phyloP scores from a whole-genome alignment of 2,113 vertebrate genomes.

The Tapirus terrestris region DNA sequence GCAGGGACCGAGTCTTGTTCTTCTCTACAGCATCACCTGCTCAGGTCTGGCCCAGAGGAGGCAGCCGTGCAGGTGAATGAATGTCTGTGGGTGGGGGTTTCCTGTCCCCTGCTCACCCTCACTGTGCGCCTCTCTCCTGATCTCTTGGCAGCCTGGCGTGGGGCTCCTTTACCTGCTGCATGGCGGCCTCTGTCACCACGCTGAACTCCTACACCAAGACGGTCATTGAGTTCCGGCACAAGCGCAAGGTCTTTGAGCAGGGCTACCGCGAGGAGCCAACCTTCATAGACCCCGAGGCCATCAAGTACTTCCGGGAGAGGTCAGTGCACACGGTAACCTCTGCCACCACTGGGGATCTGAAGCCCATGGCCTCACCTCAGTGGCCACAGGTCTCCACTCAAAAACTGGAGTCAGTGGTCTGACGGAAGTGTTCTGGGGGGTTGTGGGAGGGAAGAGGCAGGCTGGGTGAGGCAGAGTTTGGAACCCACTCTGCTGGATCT shows the following conservation, averaged over 20 bases:
- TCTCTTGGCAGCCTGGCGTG: slow-evolving; percentile 93
- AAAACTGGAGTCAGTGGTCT: not conserved
- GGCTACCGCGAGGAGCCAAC: slow-evolving; percentile 95
- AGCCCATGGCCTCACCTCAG: not conserved
- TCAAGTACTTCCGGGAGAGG: slow-evolving; percentile 95
- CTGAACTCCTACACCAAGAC: slow-evolving; percentile 99
- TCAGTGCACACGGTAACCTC: slow-evolving; percentile 87
- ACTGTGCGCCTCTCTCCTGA: slow-evolving; percentile 53
- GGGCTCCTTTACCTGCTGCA: slow-evolving; percentile 99
- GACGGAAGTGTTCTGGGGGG: not conserved
- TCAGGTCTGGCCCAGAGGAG: not conserved
- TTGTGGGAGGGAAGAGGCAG: not conserved
- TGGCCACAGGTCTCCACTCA: not conserved
- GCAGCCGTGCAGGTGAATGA: not conserved
- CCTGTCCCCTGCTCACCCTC: not conserved
- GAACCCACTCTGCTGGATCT: not conserved
- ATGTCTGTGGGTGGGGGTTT: not conserved
- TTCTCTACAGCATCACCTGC: not conserved
- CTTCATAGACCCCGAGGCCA: slow-evolving; percentile 94
- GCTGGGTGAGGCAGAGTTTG: not conserved
- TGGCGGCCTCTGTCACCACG: slow-evolving; percentile 98
- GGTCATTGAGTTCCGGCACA: slow-evolving; percentile 98
- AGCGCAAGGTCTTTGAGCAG: slow-evolving; percentile 96
- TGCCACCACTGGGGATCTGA: not conserved
- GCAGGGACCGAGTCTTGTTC: not conserved